These are phyloP conservation scores for Clytia hemisphaerica DNA, from an alignment of 30 jellyfish, hydroid and myxozoan genomes.

Conservation along the genomic window DNA sequence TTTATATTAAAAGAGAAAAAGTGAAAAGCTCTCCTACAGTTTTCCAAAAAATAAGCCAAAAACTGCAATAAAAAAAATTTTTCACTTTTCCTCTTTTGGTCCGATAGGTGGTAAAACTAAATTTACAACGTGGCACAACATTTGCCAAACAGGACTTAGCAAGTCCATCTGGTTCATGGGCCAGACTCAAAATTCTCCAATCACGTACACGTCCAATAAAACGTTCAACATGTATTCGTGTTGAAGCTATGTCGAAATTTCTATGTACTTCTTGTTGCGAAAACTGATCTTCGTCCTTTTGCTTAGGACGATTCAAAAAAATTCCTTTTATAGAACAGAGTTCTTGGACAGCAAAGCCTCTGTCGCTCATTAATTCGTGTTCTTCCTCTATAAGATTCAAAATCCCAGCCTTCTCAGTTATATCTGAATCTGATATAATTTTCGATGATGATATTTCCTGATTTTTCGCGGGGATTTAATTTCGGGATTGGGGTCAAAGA, in stretches of 20 bases:
- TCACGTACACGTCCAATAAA: conserved; percentile 24
- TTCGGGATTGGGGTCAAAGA: no score
- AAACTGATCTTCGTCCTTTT: conserved; percentile 25
- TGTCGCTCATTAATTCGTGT: conserved; percentile 44
- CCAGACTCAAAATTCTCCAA: conserved; percentile 32
- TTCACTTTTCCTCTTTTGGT: conserved; percentile 6
- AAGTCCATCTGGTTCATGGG: conserved; percentile 23
- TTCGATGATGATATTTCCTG: no score
- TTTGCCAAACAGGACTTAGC: conserved; percentile 25
- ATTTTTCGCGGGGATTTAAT: no score
- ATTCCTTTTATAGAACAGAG: conserved; percentile 23
- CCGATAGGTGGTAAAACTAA: conserved; percentile 6
- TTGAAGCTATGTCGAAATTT: conserved; percentile 29
- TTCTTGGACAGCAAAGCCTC: conserved; percentile 35
- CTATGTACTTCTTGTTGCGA: conserved; percentile 23
- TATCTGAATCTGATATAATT: conserved; percentile 42
- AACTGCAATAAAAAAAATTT: no score
- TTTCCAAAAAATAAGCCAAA: no score
- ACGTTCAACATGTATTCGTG: conserved; percentile 34
- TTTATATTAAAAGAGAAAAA: no score
- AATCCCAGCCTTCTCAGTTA: conserved; percentile 45
- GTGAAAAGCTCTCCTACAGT: no score
- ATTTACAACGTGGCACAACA: conserved; percentile 19
- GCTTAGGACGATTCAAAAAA: conserved; percentile 25
- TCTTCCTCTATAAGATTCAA: conserved; percentile 44